Conservation (phyloP, 2,797 vertebrate species). For the Eulemur albifrons region DNA sequence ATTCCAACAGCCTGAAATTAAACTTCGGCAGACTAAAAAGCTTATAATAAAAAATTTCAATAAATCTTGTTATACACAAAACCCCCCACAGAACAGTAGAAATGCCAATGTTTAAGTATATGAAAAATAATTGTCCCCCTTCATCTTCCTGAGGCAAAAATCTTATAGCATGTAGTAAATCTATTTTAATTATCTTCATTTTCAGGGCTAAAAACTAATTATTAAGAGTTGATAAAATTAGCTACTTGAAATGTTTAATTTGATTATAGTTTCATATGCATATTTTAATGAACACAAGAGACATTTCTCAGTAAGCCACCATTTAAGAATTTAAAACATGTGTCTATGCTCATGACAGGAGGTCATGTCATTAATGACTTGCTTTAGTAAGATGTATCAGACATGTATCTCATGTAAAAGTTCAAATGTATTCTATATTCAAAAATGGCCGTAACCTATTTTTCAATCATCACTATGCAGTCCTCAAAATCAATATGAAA, state of each 20-base stretch:
- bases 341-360: background rate
- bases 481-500: constrained; percentile 26
- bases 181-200: constrained; percentile 65
- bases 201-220: constrained; percentile 55
- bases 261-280: background rate
- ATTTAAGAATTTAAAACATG: constrained; percentile 54
- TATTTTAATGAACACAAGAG: constrained; percentile 40
- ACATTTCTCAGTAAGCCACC: constrained; percentile 24
- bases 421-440: background rate
- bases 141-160: constrained; percentile 54
- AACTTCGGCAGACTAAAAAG: background rate
- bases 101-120: background rate
- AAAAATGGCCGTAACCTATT: constrained; percentile 50
- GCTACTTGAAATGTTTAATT: constrained; percentile 51
- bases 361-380: background rate
- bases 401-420: background rate
- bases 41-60: constrained; percentile 25
- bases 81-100: constrained; percentile 16
- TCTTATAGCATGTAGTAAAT: constrained; percentile 12
- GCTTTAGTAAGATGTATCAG: background rate
- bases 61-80: constrained; percentile 46
- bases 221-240: constrained; percentile 66
- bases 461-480: constrained; percentile 36
- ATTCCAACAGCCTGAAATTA: constrained; percentile 30
- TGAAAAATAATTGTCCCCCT: constrained; percentile 54